A percentile compares a stretch with the other conserved stretches of the same genome.
Evolutionary conservation across 2,888 invertebrate genomes (phyloP).

Genomic region (Hemicrepidius hirtus): DNA sequence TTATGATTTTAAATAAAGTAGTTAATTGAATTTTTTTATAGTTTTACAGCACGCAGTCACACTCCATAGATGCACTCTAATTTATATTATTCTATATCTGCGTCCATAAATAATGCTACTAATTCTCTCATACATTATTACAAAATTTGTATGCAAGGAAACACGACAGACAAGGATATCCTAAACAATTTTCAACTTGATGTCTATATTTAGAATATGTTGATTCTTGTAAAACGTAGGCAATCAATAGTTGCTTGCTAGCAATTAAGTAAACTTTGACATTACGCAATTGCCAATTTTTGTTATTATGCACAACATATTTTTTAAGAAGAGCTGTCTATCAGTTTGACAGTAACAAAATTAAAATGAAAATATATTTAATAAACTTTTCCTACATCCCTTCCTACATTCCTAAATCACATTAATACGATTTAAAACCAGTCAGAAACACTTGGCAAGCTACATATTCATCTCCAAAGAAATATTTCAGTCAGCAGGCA

Average conservation of each 20-base stretch:
- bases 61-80: neutral
- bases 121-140: conserved; percentile 12
- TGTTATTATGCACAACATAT: too few species aligned
- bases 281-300: too few species aligned
- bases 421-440: too few species aligned
- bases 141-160: conserved; percentile 25
- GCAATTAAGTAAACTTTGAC: neutral
- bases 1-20: conserved; percentile 30
- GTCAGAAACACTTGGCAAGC: too few species aligned
- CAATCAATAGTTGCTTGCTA: too few species aligned
- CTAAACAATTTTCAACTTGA: conserved; percentile 7
- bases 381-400: too few species aligned
- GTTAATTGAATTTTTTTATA: conserved; percentile 31
- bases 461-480: neutral
- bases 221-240: neutral
- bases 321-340: too few species aligned
- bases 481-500: neutral
- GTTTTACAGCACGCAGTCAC: conserved; percentile 27
- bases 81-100: neutral
- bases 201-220: conserved; percentile 1
- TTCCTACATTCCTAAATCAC: too few species aligned
- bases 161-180: conserved; percentile 22
- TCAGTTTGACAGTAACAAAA: too few species aligned
- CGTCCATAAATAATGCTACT: neutral
- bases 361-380: too few species aligned